Conservation (phyloP, 2,888 invertebrate species). For the Aspidiotus destructor region DNA sequence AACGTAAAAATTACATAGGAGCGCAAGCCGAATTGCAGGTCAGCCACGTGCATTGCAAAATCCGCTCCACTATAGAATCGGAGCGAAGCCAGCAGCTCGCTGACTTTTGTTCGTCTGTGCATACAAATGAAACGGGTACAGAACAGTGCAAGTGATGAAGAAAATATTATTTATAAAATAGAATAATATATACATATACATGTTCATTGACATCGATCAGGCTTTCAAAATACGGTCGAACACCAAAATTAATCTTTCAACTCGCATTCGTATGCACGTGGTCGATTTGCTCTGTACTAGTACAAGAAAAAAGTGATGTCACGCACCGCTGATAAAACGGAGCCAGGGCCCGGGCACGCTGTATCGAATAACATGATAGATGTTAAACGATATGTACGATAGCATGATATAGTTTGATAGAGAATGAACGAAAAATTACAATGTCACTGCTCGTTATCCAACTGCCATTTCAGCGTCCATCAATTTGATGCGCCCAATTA, state of each 20-base stretch:
- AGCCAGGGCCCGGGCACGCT: not conserved
- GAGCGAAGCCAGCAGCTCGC: too few relatives aligned
- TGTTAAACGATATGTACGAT: not conserved
- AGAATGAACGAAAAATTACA: constrained; percentile 17
- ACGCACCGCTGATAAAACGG: not conserved
- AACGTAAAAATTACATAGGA: too few relatives aligned
- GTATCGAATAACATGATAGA: not conserved
- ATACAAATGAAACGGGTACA: too few relatives aligned
- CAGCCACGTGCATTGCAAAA: too few relatives aligned
- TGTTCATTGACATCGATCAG: not conserved
- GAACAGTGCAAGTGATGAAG: too few relatives aligned
- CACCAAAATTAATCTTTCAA: not conserved
- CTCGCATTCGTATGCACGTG: constrained; percentile 2
- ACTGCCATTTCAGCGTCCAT: constrained; percentile 21
- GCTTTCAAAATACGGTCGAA: constrained; percentile 1
- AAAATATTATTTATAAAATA: too few relatives aligned
- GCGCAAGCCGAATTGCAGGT: too few relatives aligned
- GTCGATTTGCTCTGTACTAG: not conserved
- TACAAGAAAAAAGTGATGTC: not conserved
- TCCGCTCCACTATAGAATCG: too few relatives aligned
- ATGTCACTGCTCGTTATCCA: constrained; percentile 24
- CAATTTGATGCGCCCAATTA: constrained; percentile 26
- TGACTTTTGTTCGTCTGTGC: too few relatives aligned
- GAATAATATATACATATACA: too few relatives aligned
- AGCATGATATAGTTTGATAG: too few relatives aligned